Base-by-base conservation (phyloP, 2,797 vertebrate genomes). In the Picus viridis region DNA sequence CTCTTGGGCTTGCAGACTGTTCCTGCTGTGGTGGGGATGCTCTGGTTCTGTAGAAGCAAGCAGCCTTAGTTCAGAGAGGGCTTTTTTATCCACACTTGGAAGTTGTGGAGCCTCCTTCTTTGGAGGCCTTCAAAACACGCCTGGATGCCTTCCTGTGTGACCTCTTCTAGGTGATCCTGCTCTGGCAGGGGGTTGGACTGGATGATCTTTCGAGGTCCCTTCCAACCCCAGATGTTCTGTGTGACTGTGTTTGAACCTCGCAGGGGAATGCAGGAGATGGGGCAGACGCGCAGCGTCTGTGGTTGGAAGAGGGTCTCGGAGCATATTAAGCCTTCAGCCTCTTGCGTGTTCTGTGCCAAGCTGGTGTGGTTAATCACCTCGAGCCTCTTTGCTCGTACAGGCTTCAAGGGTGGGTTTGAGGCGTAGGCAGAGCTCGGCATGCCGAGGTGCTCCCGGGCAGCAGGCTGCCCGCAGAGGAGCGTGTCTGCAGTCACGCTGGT, bases 211-310 rank as follows among this genome's bases (percentile, higher is more conserved):
- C 3, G 9, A 51, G 49, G 49, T 51, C 49, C 12, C 49, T 51
- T 51, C 47, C 47, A 49, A 23, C 10, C 47, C 11, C 20, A 23
- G 47, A 49, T 49, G 47, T 49, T 49, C 5, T 47, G 47, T 47
- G 47, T 47, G 47, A 47, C 49, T 13, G 12, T 51, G 49, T 51
- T 64, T 49, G 70, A 76, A 32, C 51, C 9, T 83, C 82, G 53
- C 27, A 29, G 53, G 45, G 49, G 27, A 53, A 2, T 16, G 16
- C 22, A 19, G n/a, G 12, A 24, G 4, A 5, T 0, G 0, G 11
- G 15, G 6, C 10, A n/a, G 8, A 58, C 41, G 16, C 0, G 0
- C 6, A 13, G 16, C 0, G 0, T 73, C 36, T 16, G 56, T 14
- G 3, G 7, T 56, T 70, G 10, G 14, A 12, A 53, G 59, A 61